Base-by-base conservation (phyloP, 2,888 invertebrate species). In the Melanostoma mellinum region DNA sequence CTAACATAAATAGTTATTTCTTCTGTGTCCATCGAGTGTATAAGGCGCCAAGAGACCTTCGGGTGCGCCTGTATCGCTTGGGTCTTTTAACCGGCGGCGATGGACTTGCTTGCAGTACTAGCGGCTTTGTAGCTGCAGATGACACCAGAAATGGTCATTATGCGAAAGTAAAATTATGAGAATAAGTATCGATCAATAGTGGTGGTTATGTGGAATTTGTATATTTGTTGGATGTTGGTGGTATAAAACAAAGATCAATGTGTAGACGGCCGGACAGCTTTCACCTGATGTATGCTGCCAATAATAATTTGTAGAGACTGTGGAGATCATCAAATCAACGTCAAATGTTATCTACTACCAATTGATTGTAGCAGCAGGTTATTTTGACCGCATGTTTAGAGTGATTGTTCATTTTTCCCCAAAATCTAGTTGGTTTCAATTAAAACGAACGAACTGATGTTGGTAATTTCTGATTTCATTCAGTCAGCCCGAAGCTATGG, bases 121-220 rank as follows among this genome's bases (percentile, higher is more conserved):
- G 53, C 1, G 30, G 46, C 44, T 56, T 6, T 2, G 50, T 6
- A 65, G 20, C 71, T 40, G 56, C 50, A 75, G 76, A 76, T 72
- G 76, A 72, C 76, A 81, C 81, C 81, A 81, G 81, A 76, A 81
- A 81, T 81, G 80, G 76, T 72, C 81, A 81, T 81, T 72, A 81
- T 72, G 55, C 81, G 81, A 81, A 81, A 81, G 81, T 81, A 75
- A 81, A 76, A 72, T 76, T 48, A 72, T 69, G 58, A 46, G 79
- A 69, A 63, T 71, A 60, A 55, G 55, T 72, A 81, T 76, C 67
- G 72, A 81, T 81, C 76, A 40, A 44, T 46, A 40, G 50, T 36
- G 46, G 35, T 9, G 38, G 40, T 36, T 53, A 46, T 20, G 20
- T 20, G 20, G 20, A 20, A 20, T 20, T 20, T 20, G 20, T 20